Evolutionary conservation across 2,113 vertebrate species (phyloP), one percentile per base, ranked within the genome.

Genomic region (Perca flavescens): DNA sequence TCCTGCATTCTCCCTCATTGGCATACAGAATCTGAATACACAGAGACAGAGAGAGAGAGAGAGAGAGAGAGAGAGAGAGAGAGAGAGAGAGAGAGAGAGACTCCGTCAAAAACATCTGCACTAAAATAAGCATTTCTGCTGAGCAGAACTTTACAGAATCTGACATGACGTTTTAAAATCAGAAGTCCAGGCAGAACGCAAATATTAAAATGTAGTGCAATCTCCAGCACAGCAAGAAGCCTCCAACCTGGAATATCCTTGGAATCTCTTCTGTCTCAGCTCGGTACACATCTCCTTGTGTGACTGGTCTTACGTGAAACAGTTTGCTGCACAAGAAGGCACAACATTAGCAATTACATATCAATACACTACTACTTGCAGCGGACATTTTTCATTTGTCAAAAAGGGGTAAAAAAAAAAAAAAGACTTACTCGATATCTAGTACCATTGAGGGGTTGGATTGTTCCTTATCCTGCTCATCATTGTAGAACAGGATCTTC

Each of bases 391-490:
- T 34, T 54, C 25, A 25, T 25, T 25, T 8, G 5, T 25, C 1
- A 47, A 56, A 49, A 52, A 40, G 6, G 14, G 25, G 15, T 34
- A 34, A 31, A 40, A 9, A 0, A 8, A 0, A 15, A 0, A 15
- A 12, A 62, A 43, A n/a, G 77, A 98, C 98, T 97, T 94, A 99
- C 98, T 99, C 98, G 87, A 99, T 99, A 92, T 99, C 98, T 79
- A 99, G 96, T 94, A 99, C 98, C 98, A 99, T 98, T 10, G 96
- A 99, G 31, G 98, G 98, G 92, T 96, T 99, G 70, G 97, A 99
- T 86, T 97, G 98, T 74, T 99, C 98, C 90, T 98, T 99, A 93
- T 99, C 97, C 93, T 96, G 96, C 91, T 99, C 98, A 61, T 99
- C 98, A 4, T 99, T 99, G 94, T 99, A 99, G 92, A 99, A 99